phyloP scores from a whole-genome alignment of 2,797 vertebrate species.

The Xenentodon cancila region DNA sequence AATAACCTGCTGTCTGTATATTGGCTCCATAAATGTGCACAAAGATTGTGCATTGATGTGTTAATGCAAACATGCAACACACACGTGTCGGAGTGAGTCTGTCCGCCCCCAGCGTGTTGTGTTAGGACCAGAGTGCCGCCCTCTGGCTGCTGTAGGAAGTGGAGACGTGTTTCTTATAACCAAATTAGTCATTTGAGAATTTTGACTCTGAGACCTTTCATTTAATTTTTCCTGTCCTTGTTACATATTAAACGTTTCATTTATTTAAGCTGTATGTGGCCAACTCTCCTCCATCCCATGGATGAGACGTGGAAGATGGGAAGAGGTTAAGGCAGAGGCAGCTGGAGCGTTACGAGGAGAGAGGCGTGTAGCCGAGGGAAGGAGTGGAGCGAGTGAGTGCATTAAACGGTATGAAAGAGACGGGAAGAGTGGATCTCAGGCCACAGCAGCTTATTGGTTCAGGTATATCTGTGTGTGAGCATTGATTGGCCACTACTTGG shows the following conservation, averaged over 20 bases:
- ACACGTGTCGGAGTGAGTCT: constrained; percentile 42
- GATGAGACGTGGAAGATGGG: neutral
- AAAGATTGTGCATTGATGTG: constrained; percentile 62
- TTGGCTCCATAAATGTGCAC: constrained; percentile 60
- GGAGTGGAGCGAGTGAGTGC: constrained; percentile 13
- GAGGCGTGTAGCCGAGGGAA: constrained; percentile 24
- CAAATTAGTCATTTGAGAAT: neutral
- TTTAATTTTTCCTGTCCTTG: neutral
- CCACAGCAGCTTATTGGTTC: constrained; percentile 61
- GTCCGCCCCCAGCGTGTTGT: constrained; percentile 13
- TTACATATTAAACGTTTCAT: neutral
- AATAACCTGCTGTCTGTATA: constrained; percentile 39
- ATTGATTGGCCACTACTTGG: constrained; percentile 70
- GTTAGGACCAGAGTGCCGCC: constrained; percentile 64
- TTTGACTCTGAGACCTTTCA: neutral
- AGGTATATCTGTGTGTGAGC: constrained; percentile 60
- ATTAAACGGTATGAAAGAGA: constrained; percentile 34
- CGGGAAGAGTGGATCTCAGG: constrained; percentile 24
- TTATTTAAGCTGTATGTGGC: neutral
- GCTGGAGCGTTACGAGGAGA: constrained; percentile 5
- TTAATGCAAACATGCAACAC: constrained; percentile 35
- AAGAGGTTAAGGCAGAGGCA: neutral
- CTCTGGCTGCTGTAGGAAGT: constrained; percentile 44
- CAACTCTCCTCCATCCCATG: neutral
- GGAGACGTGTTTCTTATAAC: neutral